Base-by-base conservation (phyloP, 2,888 invertebrate genomes). In the Dicyrtomina minuta region DNA sequence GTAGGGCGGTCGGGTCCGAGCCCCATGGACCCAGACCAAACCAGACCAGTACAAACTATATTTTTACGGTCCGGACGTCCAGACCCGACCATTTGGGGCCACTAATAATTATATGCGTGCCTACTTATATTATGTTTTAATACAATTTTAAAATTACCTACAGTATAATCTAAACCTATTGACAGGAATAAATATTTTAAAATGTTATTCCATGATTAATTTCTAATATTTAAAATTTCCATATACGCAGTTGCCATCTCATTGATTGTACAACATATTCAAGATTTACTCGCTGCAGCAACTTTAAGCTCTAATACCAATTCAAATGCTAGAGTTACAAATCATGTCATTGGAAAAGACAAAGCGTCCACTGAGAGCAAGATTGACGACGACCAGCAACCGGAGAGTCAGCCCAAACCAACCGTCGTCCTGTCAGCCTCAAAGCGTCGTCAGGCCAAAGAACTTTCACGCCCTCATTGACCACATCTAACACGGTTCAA, bases 251-350 rank as follows among this genome's bases (percentile, higher is more conserved):
- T 71, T 49, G 71, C 71, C 27, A 71, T 71, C 27, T 64, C 71
- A 8, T 44, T 71, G 46, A 71, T 99, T 86, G 97, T 97, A 80
- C 96, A 96, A 84, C 97, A 98, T 88, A 96, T 98, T 85, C 90
- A 95, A 88, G 97, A 97, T 66, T 64, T 76, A 13, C 68, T 75
- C 12, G 44, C 64, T 8, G 49, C 71, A 20, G 59, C 49, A 64
- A 46, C 27, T 64, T 15, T 51, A 12, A 26, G 3, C 3, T 24
- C 27, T 26, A 27, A 56, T n/a, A 15, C 24, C 10, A 56, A 27
- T 26, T 12, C 13, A 20, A 56, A 26, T 56, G 3, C 33, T 3
- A 33, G 33, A 8, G 33, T 33, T 3, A 3, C 33, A 15, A 20
- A 46, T n/a, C 12, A 56, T n/a, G 66, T 33, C n/a, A 17, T 10